Evolutionary conservation across 2,113 vertebrate genomes (phyloP).

Genomic region (Phaethon lepturus): DNA sequence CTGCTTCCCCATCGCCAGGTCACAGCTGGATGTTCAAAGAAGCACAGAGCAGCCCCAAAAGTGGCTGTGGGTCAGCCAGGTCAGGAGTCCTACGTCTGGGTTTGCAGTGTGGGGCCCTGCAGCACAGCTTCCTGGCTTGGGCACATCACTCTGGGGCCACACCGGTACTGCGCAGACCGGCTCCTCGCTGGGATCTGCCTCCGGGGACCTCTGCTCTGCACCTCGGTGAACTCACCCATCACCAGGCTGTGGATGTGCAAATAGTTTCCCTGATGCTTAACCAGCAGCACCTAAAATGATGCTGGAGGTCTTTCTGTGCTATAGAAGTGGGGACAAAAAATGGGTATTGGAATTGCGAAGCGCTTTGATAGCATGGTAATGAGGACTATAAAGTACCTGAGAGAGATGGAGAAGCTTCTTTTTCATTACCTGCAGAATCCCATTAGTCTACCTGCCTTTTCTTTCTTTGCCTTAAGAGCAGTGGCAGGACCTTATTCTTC

Average conservation of each 20-base stretch:
- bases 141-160: neutral
- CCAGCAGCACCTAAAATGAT: neutral
- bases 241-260: neutral
- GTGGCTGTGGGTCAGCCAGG: neutral
- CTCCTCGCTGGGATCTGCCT: neutral
- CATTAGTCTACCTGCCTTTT: neutral
- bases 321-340: neutral
- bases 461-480: neutral
- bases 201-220: neutral
- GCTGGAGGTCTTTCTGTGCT: neutral
- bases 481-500: neutral
- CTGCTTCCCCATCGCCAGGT: neutral
- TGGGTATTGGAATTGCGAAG: rapidly evolving
- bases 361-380: neutral
- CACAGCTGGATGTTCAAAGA: neutral
- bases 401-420: neutral
- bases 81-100: rapidly evolving
- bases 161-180: neutral
- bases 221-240: neutral
- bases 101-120: neutral
- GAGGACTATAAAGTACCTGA: neutral
- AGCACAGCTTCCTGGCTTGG: neutral
- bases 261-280: neutral
- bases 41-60: neutral
- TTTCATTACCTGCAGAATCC: conserved; percentile 3